These are phyloP conservation scores for Xanthorhoe spadicearia DNA, from an alignment of 2,888 invertebrate genomes.

Conservation along the genomic window DNA sequence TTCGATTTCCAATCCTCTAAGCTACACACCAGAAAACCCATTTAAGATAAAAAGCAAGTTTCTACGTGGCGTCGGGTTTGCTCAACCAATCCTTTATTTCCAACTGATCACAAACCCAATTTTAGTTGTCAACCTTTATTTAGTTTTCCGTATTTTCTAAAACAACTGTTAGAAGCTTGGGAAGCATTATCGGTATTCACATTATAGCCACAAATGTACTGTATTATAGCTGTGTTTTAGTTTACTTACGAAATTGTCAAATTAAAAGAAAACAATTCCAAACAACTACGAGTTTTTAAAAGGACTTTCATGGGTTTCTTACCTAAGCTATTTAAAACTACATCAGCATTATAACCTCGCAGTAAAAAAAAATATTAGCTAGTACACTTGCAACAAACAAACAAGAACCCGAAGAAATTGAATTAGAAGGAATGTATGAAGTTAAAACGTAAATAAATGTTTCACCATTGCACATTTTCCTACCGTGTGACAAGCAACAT, in stretches of 20 bases:
- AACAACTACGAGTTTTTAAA: background rate
- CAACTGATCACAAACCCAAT: conserved; percentile 31
- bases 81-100: conserved; percentile 27
- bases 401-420: conserved; percentile 2
- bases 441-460: conserved; percentile 21
- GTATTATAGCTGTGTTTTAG: background rate
- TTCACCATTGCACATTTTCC: conserved; percentile 33
- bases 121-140: conserved; percentile 31
- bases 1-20: conserved; percentile 29
- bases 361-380: background rate
- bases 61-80: conserved; percentile 23
- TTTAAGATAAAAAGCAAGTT: conserved; percentile 33
- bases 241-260: background rate
- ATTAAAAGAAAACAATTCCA: background rate
- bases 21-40: conserved; percentile 27
- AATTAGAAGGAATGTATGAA: conserved; percentile 6
- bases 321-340: background rate
- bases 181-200: conserved; percentile 1
- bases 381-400: background rate
- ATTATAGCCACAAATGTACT: background rate
- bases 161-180: conserved; percentile 15
- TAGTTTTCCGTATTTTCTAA: conserved; percentile 21
- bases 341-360: background rate
- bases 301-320: background rate
- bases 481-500: conserved; percentile 41